A percentile compares a stretch with the other conserved stretches of the same genome.
Evolutionary conservation across 2,888 invertebrate species (phyloP).

Genomic region (Leucozona laternaria): DNA sequence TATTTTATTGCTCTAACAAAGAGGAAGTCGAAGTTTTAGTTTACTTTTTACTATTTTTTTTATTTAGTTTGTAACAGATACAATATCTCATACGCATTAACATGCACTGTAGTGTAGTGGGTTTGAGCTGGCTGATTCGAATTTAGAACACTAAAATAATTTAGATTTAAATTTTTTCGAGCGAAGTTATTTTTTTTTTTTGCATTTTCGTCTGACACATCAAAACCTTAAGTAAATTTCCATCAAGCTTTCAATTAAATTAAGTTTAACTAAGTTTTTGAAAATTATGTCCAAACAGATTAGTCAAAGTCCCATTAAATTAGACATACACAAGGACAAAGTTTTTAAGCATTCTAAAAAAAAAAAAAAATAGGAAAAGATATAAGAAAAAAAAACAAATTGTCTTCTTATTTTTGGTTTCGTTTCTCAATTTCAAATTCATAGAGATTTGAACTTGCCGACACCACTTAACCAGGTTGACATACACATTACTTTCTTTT

Average conservation of each 20-base stretch:
- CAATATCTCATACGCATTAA: too few relatives aligned
- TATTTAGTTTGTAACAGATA: too few relatives aligned
- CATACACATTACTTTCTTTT: constrained; percentile 6
- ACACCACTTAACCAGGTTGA: constrained; percentile 46
- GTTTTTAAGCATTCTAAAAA: neutral
- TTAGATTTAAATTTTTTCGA: too few relatives aligned
- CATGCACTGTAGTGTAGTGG: too few relatives aligned
- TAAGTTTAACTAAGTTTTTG: neutral
- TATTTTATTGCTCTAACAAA: too few relatives aligned
- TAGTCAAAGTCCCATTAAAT: constrained; percentile 18
- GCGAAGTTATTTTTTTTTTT: neutral
- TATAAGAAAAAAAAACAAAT: neutral
- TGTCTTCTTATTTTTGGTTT: constrained; percentile 10
- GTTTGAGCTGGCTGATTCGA: too few relatives aligned
- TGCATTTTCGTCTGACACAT: neutral
- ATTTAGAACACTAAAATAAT: too few relatives aligned
- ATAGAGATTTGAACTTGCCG: constrained; percentile 67
- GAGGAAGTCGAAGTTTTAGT: too few relatives aligned
- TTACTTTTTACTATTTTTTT: too few relatives aligned
- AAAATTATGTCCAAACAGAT: constrained; percentile 9
- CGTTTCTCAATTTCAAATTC: constrained; percentile 15
- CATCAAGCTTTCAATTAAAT: neutral
- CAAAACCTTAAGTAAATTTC: neutral
- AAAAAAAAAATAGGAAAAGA: neutral
- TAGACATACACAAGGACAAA: constrained; percentile 6